Base-by-base conservation (phyloP, 2,888 invertebrate species). In the Amblyjoppa fuscipennis region DNA sequence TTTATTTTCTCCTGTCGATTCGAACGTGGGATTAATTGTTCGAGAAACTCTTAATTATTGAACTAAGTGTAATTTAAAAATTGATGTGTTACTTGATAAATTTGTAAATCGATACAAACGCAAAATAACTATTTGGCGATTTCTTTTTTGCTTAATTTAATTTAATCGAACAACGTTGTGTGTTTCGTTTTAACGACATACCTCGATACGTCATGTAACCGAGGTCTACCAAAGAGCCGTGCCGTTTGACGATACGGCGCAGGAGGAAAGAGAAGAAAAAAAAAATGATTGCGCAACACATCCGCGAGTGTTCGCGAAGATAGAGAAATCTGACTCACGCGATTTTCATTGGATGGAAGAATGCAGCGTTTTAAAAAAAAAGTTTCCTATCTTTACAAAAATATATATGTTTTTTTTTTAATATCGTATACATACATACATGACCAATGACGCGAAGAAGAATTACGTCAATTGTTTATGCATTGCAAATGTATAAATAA, bases 271-370 rank as follows among this genome's bases (percentile, higher is more conserved):
- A 59, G 28, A 28, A 59, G 25, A 59, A 20, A 59, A 59, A 59
- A 59, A 28, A 59, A 59, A 13, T 3, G 59, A 20, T 59, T 59
- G 59, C 28, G 5, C 59, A 59, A 59, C 13, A 1, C 59, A 59
- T 59, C 28, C 59, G 59, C 28, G 59, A 59, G 59, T 59, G 59
- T 59, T 59, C 59, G 25, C 59, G 28, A 59, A 28, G 59, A 59
- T 59, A 59, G 5, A 59, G 28, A 59, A 9, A 28, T 59, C 28
- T 59, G 59, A 59, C 25, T 59, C 59, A 59, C 25, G 59, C 59
- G 28, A 59, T 59, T 28, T 28, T 9, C 11, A 28, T 53, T 6
- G 20, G 7, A 53, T 53, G 53, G 0, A 53, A 53, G 20, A 53
- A 53, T 53, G 53, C n/a, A 7, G n/a, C 2, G 4, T 53, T 20